Evolutionary conservation across 2,888 invertebrate species (phyloP).

Genomic region (Arctia plantaginis): DNA sequence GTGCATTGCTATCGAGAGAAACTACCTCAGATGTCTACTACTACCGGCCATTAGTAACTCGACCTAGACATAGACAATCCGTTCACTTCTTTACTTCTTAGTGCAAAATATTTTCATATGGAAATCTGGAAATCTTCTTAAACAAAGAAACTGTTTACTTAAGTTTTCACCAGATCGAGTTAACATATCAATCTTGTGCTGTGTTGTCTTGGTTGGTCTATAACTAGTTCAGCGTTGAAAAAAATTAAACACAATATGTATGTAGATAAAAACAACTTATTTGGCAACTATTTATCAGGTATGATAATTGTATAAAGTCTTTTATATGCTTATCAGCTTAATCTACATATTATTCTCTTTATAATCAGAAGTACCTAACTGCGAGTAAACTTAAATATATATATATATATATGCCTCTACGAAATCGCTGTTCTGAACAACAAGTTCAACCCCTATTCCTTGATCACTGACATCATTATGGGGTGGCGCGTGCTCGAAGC

Average conservation of each 20-base stretch:
- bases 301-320: too few relatives aligned
- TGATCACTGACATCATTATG: slow-evolving; percentile 54
- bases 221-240: too few relatives aligned
- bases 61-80: slow-evolving; percentile 11
- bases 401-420: background rate
- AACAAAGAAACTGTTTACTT: too few relatives aligned
- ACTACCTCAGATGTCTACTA: background rate
- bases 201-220: too few relatives aligned
- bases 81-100: slow-evolving; percentile 2
- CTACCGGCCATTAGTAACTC: slow-evolving; percentile 22
- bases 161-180: too few relatives aligned
- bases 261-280: too few relatives aligned
- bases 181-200: too few relatives aligned
- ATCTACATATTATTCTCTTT: background rate
- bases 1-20: background rate
- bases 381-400: background rate
- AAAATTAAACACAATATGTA: too few relatives aligned
- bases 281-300: too few relatives aligned
- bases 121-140: background rate
- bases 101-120: background rate
- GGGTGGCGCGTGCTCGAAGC: slow-evolving; percentile 48
- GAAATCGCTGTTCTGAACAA: slow-evolving; percentile 17
- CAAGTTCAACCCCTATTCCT: slow-evolving; percentile 22
- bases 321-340: background rate
- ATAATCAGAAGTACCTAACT: background rate